phyloP scores from a whole-genome alignment of 2,797 vertebrate species.

The Phataginus tetradactyla region DNA sequence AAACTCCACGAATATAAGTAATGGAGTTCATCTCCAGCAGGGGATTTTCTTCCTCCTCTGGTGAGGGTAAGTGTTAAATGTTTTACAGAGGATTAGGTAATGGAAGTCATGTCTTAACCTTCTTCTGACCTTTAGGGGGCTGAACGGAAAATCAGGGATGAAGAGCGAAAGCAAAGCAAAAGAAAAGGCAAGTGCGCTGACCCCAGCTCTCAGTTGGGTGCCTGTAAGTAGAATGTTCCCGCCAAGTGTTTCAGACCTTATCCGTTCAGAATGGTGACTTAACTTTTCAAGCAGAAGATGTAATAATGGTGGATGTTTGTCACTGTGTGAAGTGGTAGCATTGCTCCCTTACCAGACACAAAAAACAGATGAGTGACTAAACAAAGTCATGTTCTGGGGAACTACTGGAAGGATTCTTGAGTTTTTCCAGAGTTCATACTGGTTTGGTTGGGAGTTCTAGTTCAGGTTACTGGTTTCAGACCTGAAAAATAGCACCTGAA shows the following conservation, averaged over 20 bases:
- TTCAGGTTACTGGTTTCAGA: not conserved
- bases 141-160: slow-evolving; percentile 98
- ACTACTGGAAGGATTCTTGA: not conserved
- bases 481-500: not conserved
- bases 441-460: too few relatives aligned
- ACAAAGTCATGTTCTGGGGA: accelerated
- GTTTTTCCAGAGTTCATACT: not conserved
- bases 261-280: not conserved
- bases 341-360: not conserved
- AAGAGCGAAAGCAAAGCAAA: slow-evolving; percentile 98
- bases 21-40: not conserved
- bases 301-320: accelerated
- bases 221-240: slow-evolving; percentile 84
- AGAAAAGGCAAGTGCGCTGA: slow-evolving; percentile 97
- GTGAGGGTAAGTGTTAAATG: not conserved
- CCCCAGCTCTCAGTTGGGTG: slow-evolving; percentile 86
- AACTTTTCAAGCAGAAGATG: not conserved
- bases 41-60: not conserved
- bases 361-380: not conserved
- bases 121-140: slow-evolving; percentile 88
- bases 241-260: not conserved
- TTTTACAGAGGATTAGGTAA: not conserved
- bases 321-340: not conserved
- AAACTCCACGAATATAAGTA: not conserved
- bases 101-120: not conserved